Evolutionary conservation across 1,140 invertebrate genomes (phyloP).

Genomic region (Chelonus insularis): DNA sequence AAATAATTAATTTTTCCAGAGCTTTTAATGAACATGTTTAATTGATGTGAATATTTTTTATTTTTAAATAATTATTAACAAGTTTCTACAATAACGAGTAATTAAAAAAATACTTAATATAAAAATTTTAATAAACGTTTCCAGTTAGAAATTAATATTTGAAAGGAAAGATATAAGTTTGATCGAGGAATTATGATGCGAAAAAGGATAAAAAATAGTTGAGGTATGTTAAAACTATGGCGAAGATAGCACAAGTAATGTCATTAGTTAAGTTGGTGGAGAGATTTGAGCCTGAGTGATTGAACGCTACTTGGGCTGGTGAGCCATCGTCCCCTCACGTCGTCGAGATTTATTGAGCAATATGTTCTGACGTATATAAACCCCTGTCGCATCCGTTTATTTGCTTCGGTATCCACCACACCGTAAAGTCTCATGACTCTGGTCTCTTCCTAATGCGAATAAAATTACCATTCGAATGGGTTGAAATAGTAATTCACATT

Average conservation of each 20-base stretch:
- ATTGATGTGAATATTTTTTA: too few relatives aligned
- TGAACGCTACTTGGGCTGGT: neutral
- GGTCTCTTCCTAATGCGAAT: constrained; percentile 8
- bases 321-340: neutral
- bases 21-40: too few relatives aligned
- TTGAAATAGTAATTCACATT: neutral
- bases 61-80: too few relatives aligned
- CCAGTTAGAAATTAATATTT: too few relatives aligned
- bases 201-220: too few relatives aligned
- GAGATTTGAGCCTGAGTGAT: neutral
- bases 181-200: too few relatives aligned
- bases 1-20: too few relatives aligned
- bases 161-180: too few relatives aligned
- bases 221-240: too few relatives aligned
- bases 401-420: neutral
- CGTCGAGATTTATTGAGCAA: constrained; percentile 6
- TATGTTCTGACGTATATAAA: constrained; percentile 1
- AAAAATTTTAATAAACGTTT: too few relatives aligned
- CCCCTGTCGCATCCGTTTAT: neutral
- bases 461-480: constrained; percentile 16
- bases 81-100: too few relatives aligned
- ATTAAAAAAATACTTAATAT: too few relatives aligned
- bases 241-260: neutral
- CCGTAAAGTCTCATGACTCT: constrained; percentile 8
- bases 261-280: neutral